Base-by-base conservation (phyloP, 2,888 invertebrate species). In the Spisula subtruncata region DNA sequence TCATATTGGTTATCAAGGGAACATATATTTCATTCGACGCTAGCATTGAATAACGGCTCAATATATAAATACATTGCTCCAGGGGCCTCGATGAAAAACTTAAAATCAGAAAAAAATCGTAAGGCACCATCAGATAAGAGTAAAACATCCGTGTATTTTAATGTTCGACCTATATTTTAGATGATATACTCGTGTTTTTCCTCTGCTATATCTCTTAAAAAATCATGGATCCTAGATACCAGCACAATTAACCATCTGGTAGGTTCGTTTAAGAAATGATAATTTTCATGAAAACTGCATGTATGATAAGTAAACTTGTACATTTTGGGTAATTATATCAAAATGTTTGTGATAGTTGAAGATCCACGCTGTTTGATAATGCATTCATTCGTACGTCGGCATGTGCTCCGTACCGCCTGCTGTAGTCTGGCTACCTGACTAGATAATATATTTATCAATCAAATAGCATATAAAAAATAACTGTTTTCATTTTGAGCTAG, bases 211-310 rank as follows among this genome's bases (percentile, higher is more conserved):
- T 35, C 75, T 35, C 18, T 75, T 75, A 8, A 32, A 41, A 10
- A 66, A 66, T 75, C 75, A 16, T 75, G 75, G 35, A 25, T 75
- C 32, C 35, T 6, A 75, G 75, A 75, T 75, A 75, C 32, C 25
- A 75, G 32, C 75, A 25, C 5, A 35, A 75, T 75, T 75, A 32
- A 75, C n/a, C 75, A 75, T 75, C 75, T 75, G 75, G 75, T 75
- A 35, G 18, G 35, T 75, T 75, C 75, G 75, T 35, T 75, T 75
- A 75, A 29, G 29, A 32, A 75, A 75, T 75, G 75, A 75, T 75
- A 75, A 75, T 32, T 32, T 75, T 35, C 29, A 32, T 75, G 29
- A 75, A 75, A 75, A 75, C 35, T 75, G 75, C 75, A 35, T 35
- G 32, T 75, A 35, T 6, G 32, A 75, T 75, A 75, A 75, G 75